These are phyloP conservation scores for Chamaea fasciata DNA, from an alignment of 2,113 vertebrate species.

Conservation along the genomic window DNA sequence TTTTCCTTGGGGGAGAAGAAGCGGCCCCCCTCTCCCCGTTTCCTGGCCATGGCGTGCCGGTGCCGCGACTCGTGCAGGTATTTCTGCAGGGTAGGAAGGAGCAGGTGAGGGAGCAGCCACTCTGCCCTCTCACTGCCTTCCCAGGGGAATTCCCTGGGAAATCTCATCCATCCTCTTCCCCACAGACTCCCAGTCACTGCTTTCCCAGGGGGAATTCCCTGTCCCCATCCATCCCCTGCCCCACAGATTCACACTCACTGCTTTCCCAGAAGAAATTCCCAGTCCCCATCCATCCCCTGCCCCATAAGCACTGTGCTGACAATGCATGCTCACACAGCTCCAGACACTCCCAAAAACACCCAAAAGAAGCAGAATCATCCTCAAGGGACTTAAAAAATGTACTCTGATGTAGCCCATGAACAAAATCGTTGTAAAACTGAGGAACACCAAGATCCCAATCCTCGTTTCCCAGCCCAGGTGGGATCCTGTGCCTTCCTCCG, in stretches of 20 bases:
- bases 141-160: no score
- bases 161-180: not conserved
- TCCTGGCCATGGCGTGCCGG: conserved; percentile 95
- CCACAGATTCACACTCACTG: accelerated
- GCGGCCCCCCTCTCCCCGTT: conserved; percentile 91
- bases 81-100: conserved; percentile 76
- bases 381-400: not conserved
- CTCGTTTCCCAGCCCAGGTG: not conserved
- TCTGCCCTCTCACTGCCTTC: no score
- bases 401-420: not conserved
- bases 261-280: accelerated
- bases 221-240: not conserved
- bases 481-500: not conserved
- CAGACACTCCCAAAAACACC: not conserved
- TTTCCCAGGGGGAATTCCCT: accelerated
- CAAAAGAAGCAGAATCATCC: not conserved
- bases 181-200: not conserved
- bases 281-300: not conserved
- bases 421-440: accelerated
- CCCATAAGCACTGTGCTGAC: not conserved
- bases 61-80: conserved; percentile 96
- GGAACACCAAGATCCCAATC: not conserved
- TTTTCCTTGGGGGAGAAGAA: conserved; percentile 98
- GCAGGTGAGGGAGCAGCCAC: not conserved
- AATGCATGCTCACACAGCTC: not conserved